Conservation (phyloP, 2,113 vertebrate species). For the Otus sunia region DNA sequence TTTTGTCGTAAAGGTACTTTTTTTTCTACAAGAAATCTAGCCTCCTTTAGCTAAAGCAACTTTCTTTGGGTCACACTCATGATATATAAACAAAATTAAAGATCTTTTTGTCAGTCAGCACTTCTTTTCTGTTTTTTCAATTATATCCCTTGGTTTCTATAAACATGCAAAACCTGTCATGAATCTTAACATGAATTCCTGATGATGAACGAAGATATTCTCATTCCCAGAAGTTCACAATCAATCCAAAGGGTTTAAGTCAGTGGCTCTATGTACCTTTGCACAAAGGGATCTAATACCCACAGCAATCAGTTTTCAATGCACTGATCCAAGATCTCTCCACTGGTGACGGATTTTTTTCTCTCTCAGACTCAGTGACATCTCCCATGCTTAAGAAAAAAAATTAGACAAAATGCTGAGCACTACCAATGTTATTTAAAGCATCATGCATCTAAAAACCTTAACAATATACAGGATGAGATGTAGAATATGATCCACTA, state of each 20-base stretch:
- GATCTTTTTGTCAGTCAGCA: neutral
- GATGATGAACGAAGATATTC: neutral
- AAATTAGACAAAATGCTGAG: neutral
- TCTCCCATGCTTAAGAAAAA: neutral
- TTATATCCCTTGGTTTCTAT: neutral
- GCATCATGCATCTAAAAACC: neutral
- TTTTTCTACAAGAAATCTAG: neutral
- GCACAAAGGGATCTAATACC: neutral
- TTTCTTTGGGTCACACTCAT: neutral
- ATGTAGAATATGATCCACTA: neutral
- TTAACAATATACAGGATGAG: neutral
- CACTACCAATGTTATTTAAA: neutral
- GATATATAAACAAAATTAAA: neutral
- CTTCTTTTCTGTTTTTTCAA: neutral
- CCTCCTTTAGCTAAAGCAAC: neutral
- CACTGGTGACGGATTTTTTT: neutral
- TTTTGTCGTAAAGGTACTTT: neutral
- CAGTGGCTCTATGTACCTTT: neutral
- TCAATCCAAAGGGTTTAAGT: neutral
- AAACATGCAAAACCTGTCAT: neutral
- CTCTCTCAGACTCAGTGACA: neutral
- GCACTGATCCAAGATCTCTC: neutral
- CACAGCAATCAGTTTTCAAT: neutral
- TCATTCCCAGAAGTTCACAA: neutral
- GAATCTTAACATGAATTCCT: neutral